Evolutionary conservation across 2,113 vertebrate species (phyloP), one percentile per base, ranked within the genome.

Genomic region (Bos indicus): DNA sequence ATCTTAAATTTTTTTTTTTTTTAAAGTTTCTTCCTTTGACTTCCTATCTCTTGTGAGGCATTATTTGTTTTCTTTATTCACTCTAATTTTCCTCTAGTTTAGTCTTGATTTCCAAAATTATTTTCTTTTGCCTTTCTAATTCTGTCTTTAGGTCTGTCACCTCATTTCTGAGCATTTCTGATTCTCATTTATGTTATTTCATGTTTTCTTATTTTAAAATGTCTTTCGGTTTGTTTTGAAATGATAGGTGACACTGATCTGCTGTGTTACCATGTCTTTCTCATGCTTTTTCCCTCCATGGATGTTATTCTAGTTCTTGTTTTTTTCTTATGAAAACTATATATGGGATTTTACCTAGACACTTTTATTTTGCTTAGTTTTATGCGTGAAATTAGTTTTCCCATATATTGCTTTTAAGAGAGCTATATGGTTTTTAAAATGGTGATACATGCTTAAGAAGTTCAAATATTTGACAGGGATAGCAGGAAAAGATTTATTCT

Each of bases 91-190:
- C 51, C 43, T 74, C 57, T 74, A 71, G 4, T 21, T 91, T 82
- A 51, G n/a, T 88, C 64, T 80, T 94, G 13, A 85, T 67, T 95
- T 95, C 12, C 88, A 36, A 60, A 74, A 26, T 78, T 51, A 12
- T 88, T 89, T 84, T 86, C 15, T 83, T 91, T 84, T 93, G 56
- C 4, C 51, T 80, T 96, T 97, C 23, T 74, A n/a, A 56, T 85
- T 88, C 15, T 85, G 28, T 85, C 36, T 3, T 91, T 26, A 74
- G 40, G 28, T 80, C 30, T 88, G 0, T 67, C 64, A 54, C 30
- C 25, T 93, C n/a, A 67, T 92, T 92, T 89, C 36, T 33, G 67
- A 97, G 48, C 48, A 84, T 78, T 97, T 93, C 88, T 67, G 93
- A 71, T 91, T 83, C 52, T 88, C 25, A 67, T 54, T 90, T 95